Evolutionary conservation across 1,140 invertebrate species (phyloP).

Genomic region (Drosophila ogumai): DNA sequence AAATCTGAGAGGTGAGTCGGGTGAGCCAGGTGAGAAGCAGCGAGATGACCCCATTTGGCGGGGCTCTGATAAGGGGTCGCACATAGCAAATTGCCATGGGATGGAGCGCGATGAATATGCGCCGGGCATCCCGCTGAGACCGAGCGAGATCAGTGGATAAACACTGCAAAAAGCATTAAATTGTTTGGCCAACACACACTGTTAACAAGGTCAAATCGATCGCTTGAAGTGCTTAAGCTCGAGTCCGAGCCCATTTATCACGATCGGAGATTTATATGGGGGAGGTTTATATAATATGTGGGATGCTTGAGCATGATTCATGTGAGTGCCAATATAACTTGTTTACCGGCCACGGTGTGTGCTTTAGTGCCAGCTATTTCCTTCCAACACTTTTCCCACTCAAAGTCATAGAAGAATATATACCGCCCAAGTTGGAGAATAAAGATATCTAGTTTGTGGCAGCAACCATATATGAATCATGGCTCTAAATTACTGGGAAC

Average conservation of each 20-base stretch:
- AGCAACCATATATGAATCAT: constrained; percentile 40
- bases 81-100: constrained; percentile 11
- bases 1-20: constrained; percentile 45
- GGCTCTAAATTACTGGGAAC: constrained; percentile 33
- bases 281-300: constrained; percentile 46
- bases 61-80: constrained; percentile 46
- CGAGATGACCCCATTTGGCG: constrained; percentile 52
- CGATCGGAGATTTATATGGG: constrained; percentile 28
- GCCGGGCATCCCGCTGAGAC: constrained; percentile 25
- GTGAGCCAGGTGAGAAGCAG: constrained; percentile 13
- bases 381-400: constrained; percentile 38
- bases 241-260: constrained; percentile 46
- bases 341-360: constrained; percentile 15
- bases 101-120: neutral
- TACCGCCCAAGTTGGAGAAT: constrained; percentile 11
- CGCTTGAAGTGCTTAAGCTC: constrained; percentile 28
- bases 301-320: constrained; percentile 36
- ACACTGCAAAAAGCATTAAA: constrained; percentile 21
- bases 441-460: constrained; percentile 38
- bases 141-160: neutral
- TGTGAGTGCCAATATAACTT: constrained; percentile 23
- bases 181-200: constrained; percentile 9
- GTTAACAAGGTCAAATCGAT: constrained; percentile 45
- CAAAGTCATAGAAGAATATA: constrained; percentile 15
- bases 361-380: constrained; percentile 10